Evolutionary conservation across 2,113 vertebrate species (phyloP).

Genomic region (Lipophrys pholis): DNA sequence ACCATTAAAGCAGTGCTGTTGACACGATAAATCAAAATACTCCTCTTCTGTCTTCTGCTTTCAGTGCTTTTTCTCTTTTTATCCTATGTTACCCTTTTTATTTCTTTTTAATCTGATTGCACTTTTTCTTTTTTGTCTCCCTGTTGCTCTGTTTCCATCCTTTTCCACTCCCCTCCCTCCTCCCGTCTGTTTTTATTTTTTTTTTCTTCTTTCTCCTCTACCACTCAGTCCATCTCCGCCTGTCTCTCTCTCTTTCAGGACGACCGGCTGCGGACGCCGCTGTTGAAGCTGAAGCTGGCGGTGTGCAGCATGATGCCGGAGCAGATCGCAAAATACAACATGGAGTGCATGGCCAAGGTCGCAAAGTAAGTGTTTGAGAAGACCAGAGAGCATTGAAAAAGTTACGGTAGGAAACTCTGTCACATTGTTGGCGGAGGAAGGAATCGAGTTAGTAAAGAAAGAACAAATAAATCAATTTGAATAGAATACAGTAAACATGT

Average conservation of each 20-base stretch:
- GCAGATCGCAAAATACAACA: constrained; percentile 93
- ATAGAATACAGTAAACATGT: no score
- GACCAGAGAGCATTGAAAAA: background rate
- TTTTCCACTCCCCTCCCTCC: background rate
- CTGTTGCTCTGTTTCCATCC: background rate
- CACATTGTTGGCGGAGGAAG: no score
- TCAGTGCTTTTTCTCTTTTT: background rate
- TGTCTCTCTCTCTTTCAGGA: constrained; percentile 81
- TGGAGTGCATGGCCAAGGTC: constrained; percentile 96
- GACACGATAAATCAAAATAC: constrained; percentile 27
- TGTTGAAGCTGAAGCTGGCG: constrained; percentile 94
- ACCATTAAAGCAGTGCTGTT: constrained; percentile 44
- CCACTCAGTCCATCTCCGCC: background rate
- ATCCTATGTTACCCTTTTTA: background rate
- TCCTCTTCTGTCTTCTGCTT: background rate
- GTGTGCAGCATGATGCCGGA: constrained; percentile 96
- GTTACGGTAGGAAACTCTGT: no score
- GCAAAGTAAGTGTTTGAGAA: constrained; percentile 83
- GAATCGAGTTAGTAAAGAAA: no score
- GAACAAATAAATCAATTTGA: no score
- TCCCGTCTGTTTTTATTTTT: background rate
- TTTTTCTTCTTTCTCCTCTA: background rate
- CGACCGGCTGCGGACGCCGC: constrained; percentile 91
- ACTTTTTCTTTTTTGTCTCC: background rate
- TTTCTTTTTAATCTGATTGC: background rate